Conservation (phyloP, 2,797 vertebrate genomes). For the Tamandua tetradactyla region DNA sequence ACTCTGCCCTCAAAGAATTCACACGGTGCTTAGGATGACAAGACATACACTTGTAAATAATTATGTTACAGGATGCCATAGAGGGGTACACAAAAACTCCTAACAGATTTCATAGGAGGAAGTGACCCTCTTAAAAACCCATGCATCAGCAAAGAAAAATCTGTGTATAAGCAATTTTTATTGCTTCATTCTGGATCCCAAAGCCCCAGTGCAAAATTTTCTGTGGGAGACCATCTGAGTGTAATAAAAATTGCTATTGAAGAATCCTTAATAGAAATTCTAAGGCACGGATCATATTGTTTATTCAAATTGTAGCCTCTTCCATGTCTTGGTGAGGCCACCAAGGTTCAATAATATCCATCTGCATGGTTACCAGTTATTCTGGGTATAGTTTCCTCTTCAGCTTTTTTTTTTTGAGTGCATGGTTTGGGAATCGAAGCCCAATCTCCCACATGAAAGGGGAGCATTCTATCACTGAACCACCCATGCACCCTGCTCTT, state of each 20-base stretch:
- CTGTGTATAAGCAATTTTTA: not conserved
- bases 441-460: too few species aligned
- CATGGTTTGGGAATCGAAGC: too few species aligned
- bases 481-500: too few species aligned
- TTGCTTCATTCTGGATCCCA: conserved; percentile 22
- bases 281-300: not conserved
- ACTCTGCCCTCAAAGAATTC: not conserved
- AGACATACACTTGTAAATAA: not conserved
- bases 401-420: too few species aligned
- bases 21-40: not conserved
- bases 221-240: not conserved
- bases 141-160: not conserved
- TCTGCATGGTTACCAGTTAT: not conserved
- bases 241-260: not conserved
- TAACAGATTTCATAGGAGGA: not conserved
- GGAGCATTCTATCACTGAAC: too few species aligned
- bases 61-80: not conserved
- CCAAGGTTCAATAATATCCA: not conserved
- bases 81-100: not conserved
- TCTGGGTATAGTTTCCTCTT: not conserved
- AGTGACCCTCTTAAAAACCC: not conserved
- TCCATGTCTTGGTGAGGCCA: not conserved
- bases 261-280: not conserved
- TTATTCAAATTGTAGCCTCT: not conserved
- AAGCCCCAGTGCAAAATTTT: not conserved